Evolutionary conservation across 2,113 vertebrate genomes (phyloP).

Genomic region (Callospermophilus lateralis): DNA sequence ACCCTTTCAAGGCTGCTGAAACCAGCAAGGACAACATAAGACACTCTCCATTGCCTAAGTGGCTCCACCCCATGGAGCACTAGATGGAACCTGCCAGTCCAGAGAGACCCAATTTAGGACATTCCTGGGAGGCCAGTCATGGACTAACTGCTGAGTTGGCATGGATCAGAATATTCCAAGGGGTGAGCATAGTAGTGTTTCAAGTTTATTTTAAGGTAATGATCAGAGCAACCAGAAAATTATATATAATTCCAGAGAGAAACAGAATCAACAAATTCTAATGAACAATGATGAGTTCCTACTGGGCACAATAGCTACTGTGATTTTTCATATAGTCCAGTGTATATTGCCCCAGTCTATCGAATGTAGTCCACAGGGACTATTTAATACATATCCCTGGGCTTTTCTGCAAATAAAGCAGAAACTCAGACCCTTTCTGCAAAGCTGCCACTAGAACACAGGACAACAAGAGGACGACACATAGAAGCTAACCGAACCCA

Average conservation of each 20-base stretch:
- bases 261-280: conserved; percentile 41
- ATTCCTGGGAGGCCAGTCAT: not conserved
- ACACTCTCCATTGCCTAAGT: conserved; percentile 2
- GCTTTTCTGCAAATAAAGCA: not conserved
- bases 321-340: not conserved
- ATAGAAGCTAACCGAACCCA: not conserved
- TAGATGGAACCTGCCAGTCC: not conserved
- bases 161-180: not conserved
- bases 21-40: not conserved
- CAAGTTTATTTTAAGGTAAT: conserved; percentile 40
- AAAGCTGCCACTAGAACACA: not conserved
- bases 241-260: conserved; percentile 24
- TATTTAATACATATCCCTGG: not conserved
- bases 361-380: not conserved
- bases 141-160: not conserved
- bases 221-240: not conserved
- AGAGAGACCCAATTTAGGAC: not conserved
- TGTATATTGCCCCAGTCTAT: not conserved
- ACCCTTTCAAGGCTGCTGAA: conserved; percentile 9
- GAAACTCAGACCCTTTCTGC: not conserved
- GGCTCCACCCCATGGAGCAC: not conserved
- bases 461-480: not conserved
- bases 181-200: not conserved
- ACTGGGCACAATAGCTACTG: not conserved
- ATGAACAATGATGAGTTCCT: not conserved